These are phyloP conservation scores for Dilophus febrilis DNA, from an alignment of 2,888 invertebrate species.

Conservation along the genomic window DNA sequence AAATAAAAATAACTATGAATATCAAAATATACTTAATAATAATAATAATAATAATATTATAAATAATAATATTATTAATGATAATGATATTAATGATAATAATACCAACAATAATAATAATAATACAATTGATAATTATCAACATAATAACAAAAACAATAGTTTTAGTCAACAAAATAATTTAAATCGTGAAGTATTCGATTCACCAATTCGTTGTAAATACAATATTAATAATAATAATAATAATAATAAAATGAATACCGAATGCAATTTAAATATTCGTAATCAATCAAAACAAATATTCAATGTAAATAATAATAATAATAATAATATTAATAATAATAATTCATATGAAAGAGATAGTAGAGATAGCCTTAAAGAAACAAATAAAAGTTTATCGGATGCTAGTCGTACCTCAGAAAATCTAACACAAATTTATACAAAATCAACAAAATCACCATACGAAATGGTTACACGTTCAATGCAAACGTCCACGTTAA, in stretches of 20 bases:
- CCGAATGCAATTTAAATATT: constrained; percentile 17
- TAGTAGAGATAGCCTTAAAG: constrained; percentile 23
- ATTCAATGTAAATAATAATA: constrained; percentile 26
- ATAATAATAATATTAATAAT: constrained; percentile 29
- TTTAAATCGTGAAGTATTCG: constrained; percentile 15
- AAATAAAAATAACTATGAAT: not conserved
- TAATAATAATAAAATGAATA: too few relatives aligned
- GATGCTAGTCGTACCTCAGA: constrained; percentile 25
- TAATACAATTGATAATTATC: constrained; percentile 11
- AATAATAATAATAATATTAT: too few relatives aligned
- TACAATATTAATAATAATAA: constrained; percentile 3
- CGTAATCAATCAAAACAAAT: constrained; percentile 28
- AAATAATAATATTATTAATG: constrained; percentile 9
- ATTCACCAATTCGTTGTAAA: constrained; percentile 11
- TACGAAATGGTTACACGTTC: constrained; percentile 48
- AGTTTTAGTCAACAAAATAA: too few relatives aligned
- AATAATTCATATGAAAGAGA: constrained; percentile 11
- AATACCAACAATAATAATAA: constrained; percentile 5
- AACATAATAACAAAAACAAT: constrained; percentile 5
- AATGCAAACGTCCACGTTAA: constrained; percentile 51
- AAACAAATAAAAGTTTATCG: constrained; percentile 15
- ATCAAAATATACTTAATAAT: too few relatives aligned
- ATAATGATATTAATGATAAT: constrained; percentile 8
- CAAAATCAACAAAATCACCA: constrained; percentile 33
- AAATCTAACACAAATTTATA: constrained; percentile 20